A percentile compares a stretch with the other conserved stretches of the same genome.
Evolutionary conservation across 2,888 invertebrate genomes (phyloP).

Genomic region (Apotomis betuletana): DNA sequence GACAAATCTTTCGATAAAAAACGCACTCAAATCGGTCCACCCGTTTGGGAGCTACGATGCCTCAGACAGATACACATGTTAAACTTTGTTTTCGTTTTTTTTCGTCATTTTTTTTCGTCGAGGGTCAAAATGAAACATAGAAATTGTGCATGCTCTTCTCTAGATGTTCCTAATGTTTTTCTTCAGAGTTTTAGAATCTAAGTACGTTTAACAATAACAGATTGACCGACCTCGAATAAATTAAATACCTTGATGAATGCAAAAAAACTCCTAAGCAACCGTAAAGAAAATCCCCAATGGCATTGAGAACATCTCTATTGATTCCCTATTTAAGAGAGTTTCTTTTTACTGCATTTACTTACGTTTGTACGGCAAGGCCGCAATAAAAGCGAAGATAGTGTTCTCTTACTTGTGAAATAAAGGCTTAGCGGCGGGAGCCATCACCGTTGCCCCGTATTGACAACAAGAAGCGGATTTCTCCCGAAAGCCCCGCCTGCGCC

Average conservation of each 20-base stretch:
- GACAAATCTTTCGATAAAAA: no score
- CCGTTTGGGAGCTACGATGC: no score
- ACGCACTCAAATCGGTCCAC: no score
- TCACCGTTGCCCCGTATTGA: conserved; percentile 81
- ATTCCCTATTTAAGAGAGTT: conserved; percentile 55
- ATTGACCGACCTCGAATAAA: background rate
- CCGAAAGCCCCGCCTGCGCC: conserved; percentile 82
- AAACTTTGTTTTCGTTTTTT: no score
- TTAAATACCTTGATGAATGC: background rate
- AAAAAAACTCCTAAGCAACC: background rate
- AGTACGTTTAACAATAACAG: background rate
- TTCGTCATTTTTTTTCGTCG: no score
- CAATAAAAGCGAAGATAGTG: conserved; percentile 79
- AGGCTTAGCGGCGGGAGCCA: conserved; percentile 80
- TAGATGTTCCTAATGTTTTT: no score
- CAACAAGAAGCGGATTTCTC: conserved; percentile 82
- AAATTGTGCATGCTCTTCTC: no score
- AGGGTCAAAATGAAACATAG: no score
- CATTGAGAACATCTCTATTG: conserved; percentile 50
- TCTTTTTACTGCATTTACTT: conserved; percentile 67
- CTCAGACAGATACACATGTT: no score
- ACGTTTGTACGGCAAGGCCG: conserved; percentile 59
- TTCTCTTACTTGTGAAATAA: conserved; percentile 76
- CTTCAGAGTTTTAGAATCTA: background rate
- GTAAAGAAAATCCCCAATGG: conserved; percentile 5